Evolutionary conservation across 1,140 invertebrate genomes (phyloP), one percentile per base, ranked within the genome.

Genomic region (Trachymyrmex septentrionalis): DNA sequence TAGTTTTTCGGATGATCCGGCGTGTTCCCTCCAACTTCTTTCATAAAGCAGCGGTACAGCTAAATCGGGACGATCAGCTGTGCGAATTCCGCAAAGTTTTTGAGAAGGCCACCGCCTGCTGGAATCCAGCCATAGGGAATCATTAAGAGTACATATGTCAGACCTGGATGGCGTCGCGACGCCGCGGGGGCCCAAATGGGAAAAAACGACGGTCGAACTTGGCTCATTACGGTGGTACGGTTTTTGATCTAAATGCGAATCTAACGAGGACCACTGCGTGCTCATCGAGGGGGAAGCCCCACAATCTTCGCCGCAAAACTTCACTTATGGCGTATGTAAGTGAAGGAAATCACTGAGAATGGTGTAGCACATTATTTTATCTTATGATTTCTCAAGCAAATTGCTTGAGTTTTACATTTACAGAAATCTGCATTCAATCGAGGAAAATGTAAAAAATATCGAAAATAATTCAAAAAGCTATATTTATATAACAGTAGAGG

Each of bases 241-340:
- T 87, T 86, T 84, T 89, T 86, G 73, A 92, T 92, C 91, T 92
- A 92, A 92, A 92, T 92, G 90, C 87, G 90, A 92, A 92, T 92
- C 91, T 92, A 91, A 92, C 90, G 91, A 92, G 92, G 80, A 91
- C 77, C 77, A 61, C 24, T n/a, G 50, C 59, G 19, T 50, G 19
- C 50, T 67, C 53, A 19, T 81, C 85, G 64, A 59, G n/a, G 14
- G 44, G 30, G 24, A 59, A 63, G 10, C 21, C 12, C n/a, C 50
- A 12, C 19, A 71, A 66, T 76, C 55, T 66, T 59, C 57, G 53
- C 24, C 12, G 27, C 19, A 24, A 44, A 64, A 48, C 73, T 66
- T 66, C 75, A 66, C 67, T 78, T 69, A 38, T 38, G 53, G n/a
- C 21, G 10, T 14, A 16, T 14, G 9, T 38, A 59, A 75, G 14